Conservation (phyloP, 2,888 invertebrate species). For the Thera britannica region DNA sequence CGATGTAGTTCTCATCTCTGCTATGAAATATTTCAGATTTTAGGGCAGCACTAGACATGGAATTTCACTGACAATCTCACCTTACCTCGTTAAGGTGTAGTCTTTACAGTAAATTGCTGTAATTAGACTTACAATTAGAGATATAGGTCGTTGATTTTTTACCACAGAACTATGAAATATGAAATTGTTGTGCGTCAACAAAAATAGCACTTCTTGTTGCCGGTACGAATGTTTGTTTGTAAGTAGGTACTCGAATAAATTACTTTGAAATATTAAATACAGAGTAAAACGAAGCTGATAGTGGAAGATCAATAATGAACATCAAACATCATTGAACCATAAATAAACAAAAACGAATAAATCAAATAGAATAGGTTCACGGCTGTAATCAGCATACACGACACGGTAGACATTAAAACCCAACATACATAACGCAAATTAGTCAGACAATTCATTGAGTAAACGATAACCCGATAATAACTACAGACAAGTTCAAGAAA, state of each 20-base stretch:
- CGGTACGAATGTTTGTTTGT: neutral
- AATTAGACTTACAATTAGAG: conserved; percentile 28
- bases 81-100: conserved; percentile 19
- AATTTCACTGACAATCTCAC: conserved; percentile 26
- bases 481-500: conserved; percentile 40
- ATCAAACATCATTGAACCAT: neutral
- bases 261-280: too few species aligned
- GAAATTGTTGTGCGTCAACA: neutral
- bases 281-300: too few species aligned
- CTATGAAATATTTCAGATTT: conserved; percentile 35
- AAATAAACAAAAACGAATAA: neutral
- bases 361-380: neutral
- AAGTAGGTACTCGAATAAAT: neutral
- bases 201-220: neutral
- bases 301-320: neutral
- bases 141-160: conserved; percentile 29
- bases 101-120: conserved; percentile 33
- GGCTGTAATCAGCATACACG: neutral
- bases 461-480: conserved; percentile 30
- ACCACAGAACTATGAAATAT: neutral
- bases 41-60: conserved; percentile 34
- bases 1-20: neutral
- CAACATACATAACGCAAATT: conserved; percentile 20
- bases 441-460: conserved; percentile 29
- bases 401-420: neutral